Percentiles rank a stretch among this genome's conserved stretches.
Evolutionary conservation across 2,888 invertebrate species (phyloP).

Genomic region (Synanthedon formicaeformis): DNA sequence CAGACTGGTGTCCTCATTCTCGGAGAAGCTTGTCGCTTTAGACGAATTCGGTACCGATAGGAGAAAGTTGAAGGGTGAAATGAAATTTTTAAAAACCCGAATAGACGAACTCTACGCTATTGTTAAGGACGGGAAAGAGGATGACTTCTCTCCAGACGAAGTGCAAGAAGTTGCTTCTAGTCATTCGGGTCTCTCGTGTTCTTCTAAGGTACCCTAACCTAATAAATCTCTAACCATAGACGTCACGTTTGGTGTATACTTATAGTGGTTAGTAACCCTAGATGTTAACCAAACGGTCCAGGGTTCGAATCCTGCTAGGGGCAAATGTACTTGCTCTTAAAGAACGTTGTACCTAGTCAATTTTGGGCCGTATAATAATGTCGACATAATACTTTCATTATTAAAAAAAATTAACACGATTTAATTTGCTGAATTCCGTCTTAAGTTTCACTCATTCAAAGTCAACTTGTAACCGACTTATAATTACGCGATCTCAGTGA

Average conservation of each 20-base stretch:
- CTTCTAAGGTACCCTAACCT: constrained; percentile 44
- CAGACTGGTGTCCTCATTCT: constrained; percentile 24
- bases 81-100: constrained; percentile 34
- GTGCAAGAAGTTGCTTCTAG: constrained; percentile 45
- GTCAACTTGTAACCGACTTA: not conserved
- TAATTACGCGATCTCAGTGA: not conserved
- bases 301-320: too few relatives aligned
- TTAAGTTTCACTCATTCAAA: not conserved
- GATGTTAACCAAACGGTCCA: too few relatives aligned
- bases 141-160: constrained; percentile 28
- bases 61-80: constrained; percentile 30
- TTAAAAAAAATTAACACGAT: too few relatives aligned
- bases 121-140: constrained; percentile 52
- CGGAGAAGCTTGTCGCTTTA: constrained; percentile 33
- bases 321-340: too few relatives aligned
- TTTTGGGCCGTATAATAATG: too few relatives aligned
- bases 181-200: constrained; percentile 50
- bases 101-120: constrained; percentile 47
- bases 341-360: too few relatives aligned
- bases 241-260: too few relatives aligned
- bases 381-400: too few relatives aligned
- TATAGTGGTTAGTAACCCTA: too few relatives aligned
- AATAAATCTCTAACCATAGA: not conserved
- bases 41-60: constrained; percentile 35
- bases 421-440: too few relatives aligned